Evolutionary conservation across 2,888 invertebrate genomes (phyloP), one percentile per base, ranked within the genome.

Genomic region (Oscheius sp.): DNA sequence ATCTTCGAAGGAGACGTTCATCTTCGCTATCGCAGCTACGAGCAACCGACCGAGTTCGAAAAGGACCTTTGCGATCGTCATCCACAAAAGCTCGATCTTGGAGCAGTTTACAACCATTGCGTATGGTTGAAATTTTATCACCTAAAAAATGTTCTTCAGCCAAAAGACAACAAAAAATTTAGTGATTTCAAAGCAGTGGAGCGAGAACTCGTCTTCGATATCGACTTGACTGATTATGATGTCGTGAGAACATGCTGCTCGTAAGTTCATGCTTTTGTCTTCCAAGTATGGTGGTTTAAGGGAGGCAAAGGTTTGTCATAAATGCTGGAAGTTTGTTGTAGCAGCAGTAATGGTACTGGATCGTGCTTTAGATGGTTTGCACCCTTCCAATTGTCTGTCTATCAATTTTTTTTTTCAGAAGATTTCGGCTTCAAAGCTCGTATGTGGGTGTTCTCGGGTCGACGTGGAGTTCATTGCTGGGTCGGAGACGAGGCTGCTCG

Each of bases 161-260:
- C 93, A 7, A 92, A 92, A 82, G 90, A 90, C 35, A 89, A 91
- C 72, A 85, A 89, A 66, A 89, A 89, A 32, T 85, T 89, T 51
- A 74, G 73, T 1, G 86, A 89, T 35, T 92, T 93, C 85, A 89
- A 92, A 90, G 90, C 94, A 86, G 89, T 93, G 29, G 93, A 94
- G 86, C 94, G 95, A 89, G 99, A 99, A 91, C 91, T 99, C 13
- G 96, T 99, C 0, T 96, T 99, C 91, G 99, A 99, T 92, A 98
- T 99, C 86, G 99, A 99, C 92, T 94, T 99, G 92, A 97, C 98
- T 50, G 99, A 99, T 91, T 99, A 99, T 90, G 98, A 99, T 92
- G 95, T 96, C 89, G 93, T 98, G 0, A 92, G 98, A 89, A 94
- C 93, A 42, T 99, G 98, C 89, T 98, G 92, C 89, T 76, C 74